Conservation (phyloP, 2,797 vertebrate genomes). For the Cyprinodon diabolis region DNA sequence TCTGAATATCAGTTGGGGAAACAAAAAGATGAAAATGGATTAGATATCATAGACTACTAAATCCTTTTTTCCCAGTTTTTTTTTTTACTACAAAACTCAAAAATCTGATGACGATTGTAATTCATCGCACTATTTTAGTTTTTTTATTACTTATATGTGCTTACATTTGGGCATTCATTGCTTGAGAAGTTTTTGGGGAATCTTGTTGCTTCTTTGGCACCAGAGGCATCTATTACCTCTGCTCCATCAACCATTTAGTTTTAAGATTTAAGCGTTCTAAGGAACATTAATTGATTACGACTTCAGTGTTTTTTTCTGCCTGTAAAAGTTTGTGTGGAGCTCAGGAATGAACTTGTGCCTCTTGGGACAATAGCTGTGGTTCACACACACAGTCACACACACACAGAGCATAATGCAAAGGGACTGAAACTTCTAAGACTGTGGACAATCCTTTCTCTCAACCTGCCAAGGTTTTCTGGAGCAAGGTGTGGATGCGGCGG, state of each 20-base stretch:
- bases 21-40: neutral
- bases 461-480: constrained; percentile 24
- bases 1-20: too few species aligned
- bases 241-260: constrained; percentile 5
- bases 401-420: constrained; percentile 15
- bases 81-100: neutral
- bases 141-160: neutral
- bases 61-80: neutral
- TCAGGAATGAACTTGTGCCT: constrained; percentile 31
- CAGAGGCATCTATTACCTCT: neutral
- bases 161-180: neutral
- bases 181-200: neutral
- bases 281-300: constrained; percentile 7
- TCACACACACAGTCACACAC: constrained; percentile 23
- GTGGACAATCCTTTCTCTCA: constrained; percentile 5
- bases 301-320: neutral
- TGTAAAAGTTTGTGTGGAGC: constrained; percentile 21
- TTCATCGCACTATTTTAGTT: neutral
- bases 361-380: constrained; percentile 22
- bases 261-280: constrained; percentile 8
- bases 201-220: neutral
- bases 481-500: constrained; percentile 16
- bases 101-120: neutral
- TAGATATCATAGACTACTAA: neutral
- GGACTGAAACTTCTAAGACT: constrained; percentile 30